These are phyloP conservation scores for Cecropterus lyciades DNA, from an alignment of 1,140 invertebrate genomes.

Conservation along the genomic window DNA sequence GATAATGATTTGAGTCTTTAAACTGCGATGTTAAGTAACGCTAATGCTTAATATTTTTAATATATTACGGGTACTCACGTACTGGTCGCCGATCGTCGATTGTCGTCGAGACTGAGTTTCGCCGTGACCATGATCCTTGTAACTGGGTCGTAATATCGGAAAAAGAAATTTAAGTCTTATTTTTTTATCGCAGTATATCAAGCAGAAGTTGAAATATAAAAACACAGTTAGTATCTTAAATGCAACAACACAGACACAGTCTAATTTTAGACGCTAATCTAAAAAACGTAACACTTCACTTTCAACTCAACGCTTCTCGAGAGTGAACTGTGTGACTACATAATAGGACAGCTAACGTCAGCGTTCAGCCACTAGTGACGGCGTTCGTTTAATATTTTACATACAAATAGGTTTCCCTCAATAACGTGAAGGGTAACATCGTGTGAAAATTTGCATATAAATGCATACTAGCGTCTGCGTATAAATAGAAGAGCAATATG, in stretches of 20 bases:
- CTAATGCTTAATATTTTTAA: too few species aligned
- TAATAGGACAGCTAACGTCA: conserved; percentile 15
- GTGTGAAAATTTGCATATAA: conserved; percentile 17
- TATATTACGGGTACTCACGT: too few species aligned
- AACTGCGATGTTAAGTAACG: too few species aligned
- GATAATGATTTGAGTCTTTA: too few species aligned
- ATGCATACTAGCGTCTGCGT: conserved; percentile 6
- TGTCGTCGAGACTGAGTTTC: too few species aligned
- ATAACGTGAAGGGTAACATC: conserved; percentile 17
- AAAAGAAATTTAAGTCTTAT: too few species aligned
- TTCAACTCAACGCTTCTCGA: background rate
- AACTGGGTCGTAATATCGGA: too few species aligned
- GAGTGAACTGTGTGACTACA: background rate
- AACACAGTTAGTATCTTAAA: too few species aligned
- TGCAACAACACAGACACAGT: background rate
- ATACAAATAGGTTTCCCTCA: conserved; percentile 20
- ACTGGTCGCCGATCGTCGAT: too few species aligned
- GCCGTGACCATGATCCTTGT: too few species aligned
- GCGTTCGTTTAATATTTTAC: conserved; percentile 18
- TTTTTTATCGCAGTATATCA: too few species aligned
- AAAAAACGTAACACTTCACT: background rate
- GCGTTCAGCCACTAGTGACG: background rate
- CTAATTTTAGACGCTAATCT: background rate
- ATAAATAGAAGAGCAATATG: conserved; percentile 1
- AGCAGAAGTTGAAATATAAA: too few species aligned